Evolutionary conservation across 2,113 vertebrate genomes (phyloP).

Genomic region (Haemorhous mexicanus): DNA sequence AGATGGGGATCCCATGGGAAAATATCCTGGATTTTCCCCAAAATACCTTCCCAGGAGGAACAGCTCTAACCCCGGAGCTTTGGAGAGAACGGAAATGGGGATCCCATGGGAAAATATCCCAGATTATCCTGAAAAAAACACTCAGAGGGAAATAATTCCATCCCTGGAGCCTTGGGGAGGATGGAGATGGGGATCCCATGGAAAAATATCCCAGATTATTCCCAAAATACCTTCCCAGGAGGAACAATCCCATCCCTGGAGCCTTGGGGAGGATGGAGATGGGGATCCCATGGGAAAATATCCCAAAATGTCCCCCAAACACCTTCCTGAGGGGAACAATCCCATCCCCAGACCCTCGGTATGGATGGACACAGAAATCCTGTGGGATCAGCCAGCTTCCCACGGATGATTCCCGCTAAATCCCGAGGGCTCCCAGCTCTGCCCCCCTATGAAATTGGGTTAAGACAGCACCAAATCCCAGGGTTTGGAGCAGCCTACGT

Average conservation of each 20-base stretch:
- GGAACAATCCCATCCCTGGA: too few species aligned
- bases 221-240: background rate
- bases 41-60: too few species aligned
- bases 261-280: fast-evolving
- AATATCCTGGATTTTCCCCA: background rate
- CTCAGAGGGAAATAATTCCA: too few species aligned
- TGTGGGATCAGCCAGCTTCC: fast-evolving
- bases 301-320: background rate
- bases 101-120: background rate
- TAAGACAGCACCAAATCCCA: fast-evolving
- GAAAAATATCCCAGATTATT: fast-evolving
- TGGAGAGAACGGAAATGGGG: fast-evolving
- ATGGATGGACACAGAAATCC: fast-evolving
- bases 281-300: fast-evolving
- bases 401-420: fast-evolving
- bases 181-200: background rate
- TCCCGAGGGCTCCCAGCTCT: fast-evolving
- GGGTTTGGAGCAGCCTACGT: background rate
- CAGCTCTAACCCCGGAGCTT: fast-evolving
- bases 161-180: fast-evolving
- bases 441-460: background rate
- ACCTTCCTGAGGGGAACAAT: too few species aligned
- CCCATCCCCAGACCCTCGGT: background rate
- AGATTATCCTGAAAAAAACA: fast-evolving
- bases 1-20: background rate